Evolutionary conservation across 2,797 vertebrate species (phyloP).

Genomic region (Neomorphus geoffroyi): DNA sequence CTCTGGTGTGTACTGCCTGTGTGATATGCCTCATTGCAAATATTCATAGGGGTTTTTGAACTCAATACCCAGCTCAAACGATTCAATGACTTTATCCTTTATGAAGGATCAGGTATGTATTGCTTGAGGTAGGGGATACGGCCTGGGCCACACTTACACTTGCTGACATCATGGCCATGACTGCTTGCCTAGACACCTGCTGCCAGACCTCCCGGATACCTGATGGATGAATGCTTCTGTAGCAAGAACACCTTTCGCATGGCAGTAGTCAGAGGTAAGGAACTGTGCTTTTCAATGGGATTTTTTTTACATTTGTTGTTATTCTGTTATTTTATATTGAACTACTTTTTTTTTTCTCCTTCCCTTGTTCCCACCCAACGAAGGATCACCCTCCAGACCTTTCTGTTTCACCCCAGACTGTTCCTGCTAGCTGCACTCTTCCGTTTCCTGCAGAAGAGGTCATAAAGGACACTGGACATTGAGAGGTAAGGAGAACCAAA

Average conservation of each 20-base stretch:
- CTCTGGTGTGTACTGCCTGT: not conserved
- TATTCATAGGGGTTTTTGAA: not conserved
- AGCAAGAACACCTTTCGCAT: not conserved
- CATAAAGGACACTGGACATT: not conserved
- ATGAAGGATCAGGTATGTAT: not conserved
- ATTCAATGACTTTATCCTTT: not conserved
- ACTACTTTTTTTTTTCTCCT: not conserved
- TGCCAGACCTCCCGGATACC: not conserved
- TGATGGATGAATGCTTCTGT: not conserved
- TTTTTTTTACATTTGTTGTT: not conserved
- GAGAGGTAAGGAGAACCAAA: not conserved
- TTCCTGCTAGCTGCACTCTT: not conserved
- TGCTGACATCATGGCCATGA: not conserved
- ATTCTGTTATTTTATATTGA: not conserved
- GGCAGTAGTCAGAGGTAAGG: not conserved
- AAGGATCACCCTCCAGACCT: not conserved
- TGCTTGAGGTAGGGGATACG: not conserved
- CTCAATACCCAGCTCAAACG: not conserved
- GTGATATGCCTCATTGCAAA: not conserved
- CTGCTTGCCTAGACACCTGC: not conserved
- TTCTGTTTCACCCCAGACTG: not conserved
- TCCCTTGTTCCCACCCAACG: not conserved
- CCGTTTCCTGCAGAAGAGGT: not conserved
- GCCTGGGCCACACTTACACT: not conserved
- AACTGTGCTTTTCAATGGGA: not conserved